Conservation (phyloP, 2,113 vertebrate species). For the Penelope pileata region DNA sequence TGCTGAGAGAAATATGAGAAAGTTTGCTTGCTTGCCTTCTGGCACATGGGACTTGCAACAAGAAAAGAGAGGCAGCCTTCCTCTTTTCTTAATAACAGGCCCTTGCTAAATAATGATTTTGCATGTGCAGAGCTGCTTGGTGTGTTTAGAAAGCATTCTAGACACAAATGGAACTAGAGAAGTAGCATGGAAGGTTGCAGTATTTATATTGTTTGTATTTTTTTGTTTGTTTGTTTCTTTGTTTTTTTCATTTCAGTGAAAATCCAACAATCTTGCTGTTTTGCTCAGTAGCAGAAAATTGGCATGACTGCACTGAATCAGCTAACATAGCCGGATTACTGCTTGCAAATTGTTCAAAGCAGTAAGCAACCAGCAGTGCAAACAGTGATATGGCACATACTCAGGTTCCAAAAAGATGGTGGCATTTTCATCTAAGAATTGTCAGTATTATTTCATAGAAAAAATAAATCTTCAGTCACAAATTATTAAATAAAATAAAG, state of each 20-base stretch:
- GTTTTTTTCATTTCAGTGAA: background rate
- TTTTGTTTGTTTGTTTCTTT: background rate
- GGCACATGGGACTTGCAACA: background rate
- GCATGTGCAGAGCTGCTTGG: background rate
- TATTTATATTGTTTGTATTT: background rate
- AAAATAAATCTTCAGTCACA: background rate
- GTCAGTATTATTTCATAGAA: background rate
- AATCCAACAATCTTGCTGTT: background rate
- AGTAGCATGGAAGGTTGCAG: background rate
- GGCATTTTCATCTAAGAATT: background rate
- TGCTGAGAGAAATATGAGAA: background rate
- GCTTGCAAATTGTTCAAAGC: background rate
- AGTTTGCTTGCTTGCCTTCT: background rate
- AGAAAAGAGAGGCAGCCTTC: background rate
- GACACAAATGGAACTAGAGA: background rate
- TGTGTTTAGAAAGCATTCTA: background rate
- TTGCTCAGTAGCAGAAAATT: background rate
- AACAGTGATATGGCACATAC: background rate
- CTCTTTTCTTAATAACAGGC: background rate
- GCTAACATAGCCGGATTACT: background rate
- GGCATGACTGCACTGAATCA: background rate
- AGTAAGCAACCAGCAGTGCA: background rate
- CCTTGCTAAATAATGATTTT: background rate
- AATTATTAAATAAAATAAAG: background rate
- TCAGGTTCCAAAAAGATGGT: background rate